Percentiles rank a stretch among this genome's conserved stretches.
Conservation (phyloP, 2,797 vertebrate species). For the Platyrinchus mystaceus region DNA sequence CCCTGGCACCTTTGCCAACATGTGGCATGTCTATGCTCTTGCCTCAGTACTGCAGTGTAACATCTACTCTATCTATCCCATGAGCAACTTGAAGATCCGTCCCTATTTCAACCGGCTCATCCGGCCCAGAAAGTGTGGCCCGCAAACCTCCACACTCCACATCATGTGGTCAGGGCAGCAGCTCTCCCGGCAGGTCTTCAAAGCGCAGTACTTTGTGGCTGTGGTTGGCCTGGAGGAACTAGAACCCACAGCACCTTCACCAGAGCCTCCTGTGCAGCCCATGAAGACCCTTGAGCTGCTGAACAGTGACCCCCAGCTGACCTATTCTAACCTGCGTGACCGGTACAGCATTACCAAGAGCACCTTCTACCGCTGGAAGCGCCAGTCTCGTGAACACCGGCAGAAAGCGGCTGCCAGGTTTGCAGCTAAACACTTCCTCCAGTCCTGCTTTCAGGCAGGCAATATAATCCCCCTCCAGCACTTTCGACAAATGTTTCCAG, state of each 20-base stretch:
- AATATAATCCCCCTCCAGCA: slow-evolving; percentile 86
- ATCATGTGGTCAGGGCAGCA: slow-evolving; percentile 95
- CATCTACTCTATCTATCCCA: slow-evolving; percentile 94
- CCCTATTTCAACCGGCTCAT: slow-evolving; percentile 94
- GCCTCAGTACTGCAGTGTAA: slow-evolving; percentile 89
- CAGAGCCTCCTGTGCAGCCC: slow-evolving; percentile 65
- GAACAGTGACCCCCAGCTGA: slow-evolving; percentile 79
- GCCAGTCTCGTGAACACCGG: slow-evolving; percentile 88
- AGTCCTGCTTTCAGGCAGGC: slow-evolving; percentile 87
- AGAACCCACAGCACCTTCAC: slow-evolving; percentile 53
- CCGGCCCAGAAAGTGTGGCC: slow-evolving; percentile 81
- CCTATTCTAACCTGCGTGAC: slow-evolving; percentile 86
- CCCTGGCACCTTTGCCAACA: slow-evolving; percentile 90
- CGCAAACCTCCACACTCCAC: slow-evolving; percentile 81
- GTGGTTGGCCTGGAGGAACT: slow-evolving; percentile 82
- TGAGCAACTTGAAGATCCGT: slow-evolving; percentile 94
- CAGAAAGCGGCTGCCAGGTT: slow-evolving; percentile 89
- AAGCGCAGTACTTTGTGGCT: slow-evolving; percentile 88
- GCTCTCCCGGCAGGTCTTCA: slow-evolving; percentile 82
- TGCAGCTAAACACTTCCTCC: slow-evolving; percentile 93
- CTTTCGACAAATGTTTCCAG: slow-evolving; percentile 91
- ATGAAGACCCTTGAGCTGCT: slow-evolving; percentile 77
- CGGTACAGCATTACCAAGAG: slow-evolving; percentile 91
- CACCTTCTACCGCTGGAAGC: slow-evolving; percentile 94
- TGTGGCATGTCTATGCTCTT: slow-evolving; percentile 95